Percentiles rank a stretch among this genome's conserved stretches.
These are phyloP conservation scores for Iguana delicatissima DNA, from an alignment of 2,797 vertebrate species.

Conservation along the genomic window DNA sequence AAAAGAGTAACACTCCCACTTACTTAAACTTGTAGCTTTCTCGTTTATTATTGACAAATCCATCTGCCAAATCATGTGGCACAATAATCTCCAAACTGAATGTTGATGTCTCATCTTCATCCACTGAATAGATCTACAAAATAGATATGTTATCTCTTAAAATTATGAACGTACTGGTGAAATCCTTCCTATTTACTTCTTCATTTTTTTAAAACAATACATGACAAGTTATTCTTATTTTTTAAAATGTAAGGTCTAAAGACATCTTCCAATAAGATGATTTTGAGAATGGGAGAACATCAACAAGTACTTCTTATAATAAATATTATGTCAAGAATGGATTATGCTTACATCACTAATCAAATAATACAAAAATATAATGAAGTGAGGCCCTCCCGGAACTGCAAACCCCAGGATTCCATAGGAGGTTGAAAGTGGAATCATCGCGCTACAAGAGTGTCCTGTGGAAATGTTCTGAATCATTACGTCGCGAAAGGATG, in stretches of 20 bases:
- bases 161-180: constrained; percentile 16
- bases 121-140: constrained; percentile 89
- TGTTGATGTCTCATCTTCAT: constrained; percentile 78
- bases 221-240: neutral
- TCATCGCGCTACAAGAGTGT: too few relatives aligned
- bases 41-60: constrained; percentile 95
- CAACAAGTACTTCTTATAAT: neutral
- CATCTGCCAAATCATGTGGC: constrained; percentile 90
- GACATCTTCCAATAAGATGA: neutral
- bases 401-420: too few relatives aligned
- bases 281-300: neutral
- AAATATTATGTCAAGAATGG: neutral
- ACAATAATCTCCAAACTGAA: constrained; percentile 88
- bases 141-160: constrained; percentile 8
- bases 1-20: constrained; percentile 38
- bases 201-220: neutral
- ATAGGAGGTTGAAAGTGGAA: too few relatives aligned
- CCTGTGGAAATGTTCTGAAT: too few relatives aligned
- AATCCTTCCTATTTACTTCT: neutral
- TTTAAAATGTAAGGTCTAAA: neutral
- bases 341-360: neutral
- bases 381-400: neutral
- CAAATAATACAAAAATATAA: neutral
- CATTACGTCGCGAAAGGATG: too few relatives aligned
- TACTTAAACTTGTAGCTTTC: constrained; percentile 95